Percentiles rank a stretch among this genome's conserved stretches.
Evolutionary conservation across 2,888 invertebrate species (phyloP).

Genomic region (Onchidella celtica): DNA sequence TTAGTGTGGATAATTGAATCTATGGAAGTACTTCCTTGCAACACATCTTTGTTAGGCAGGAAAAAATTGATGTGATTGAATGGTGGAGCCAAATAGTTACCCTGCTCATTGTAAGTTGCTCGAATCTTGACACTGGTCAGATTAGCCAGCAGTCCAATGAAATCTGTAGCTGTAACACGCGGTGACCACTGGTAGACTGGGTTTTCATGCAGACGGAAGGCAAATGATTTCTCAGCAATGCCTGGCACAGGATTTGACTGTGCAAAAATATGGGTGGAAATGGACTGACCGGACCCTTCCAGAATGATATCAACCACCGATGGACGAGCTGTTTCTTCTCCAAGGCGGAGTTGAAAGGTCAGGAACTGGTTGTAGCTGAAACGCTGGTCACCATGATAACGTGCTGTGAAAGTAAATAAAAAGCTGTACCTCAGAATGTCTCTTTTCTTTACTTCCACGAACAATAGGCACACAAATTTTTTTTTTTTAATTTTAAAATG

Average conservation of each 20-base stretch:
- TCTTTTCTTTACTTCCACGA: no score
- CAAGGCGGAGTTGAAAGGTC: slow-evolving; percentile 92
- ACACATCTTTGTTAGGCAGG: no score
- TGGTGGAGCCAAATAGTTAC: slow-evolving; percentile 78
- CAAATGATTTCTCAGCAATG: slow-evolving; percentile 82
- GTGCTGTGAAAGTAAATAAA: slow-evolving; percentile 84
- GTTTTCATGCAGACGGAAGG: slow-evolving; percentile 94
- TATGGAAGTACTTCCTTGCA: no score
- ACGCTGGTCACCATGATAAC: slow-evolving; percentile 83
- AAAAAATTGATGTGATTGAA: not conserved
- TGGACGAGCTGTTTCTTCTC: slow-evolving; percentile 87
- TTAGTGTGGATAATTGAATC: no score
- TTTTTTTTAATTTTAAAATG: no score
- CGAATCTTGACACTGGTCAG: slow-evolving; percentile 96
- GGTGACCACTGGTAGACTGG: slow-evolving; percentile 97
- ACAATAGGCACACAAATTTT: no score
- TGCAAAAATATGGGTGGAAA: slow-evolving; percentile 94
- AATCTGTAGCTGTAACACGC: slow-evolving; percentile 90
- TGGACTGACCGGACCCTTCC: slow-evolving; percentile 89
- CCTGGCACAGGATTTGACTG: slow-evolving; percentile 92
- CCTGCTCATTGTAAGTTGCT: slow-evolving; percentile 92
- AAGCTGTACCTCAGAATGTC: no score
- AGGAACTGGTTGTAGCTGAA: slow-evolving; percentile 96
- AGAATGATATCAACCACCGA: slow-evolving; percentile 93
- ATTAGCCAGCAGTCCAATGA: slow-evolving; percentile 95